phyloP scores from a whole-genome alignment of 2,888 invertebrate genomes.

The Lamellibrachia columna region DNA sequence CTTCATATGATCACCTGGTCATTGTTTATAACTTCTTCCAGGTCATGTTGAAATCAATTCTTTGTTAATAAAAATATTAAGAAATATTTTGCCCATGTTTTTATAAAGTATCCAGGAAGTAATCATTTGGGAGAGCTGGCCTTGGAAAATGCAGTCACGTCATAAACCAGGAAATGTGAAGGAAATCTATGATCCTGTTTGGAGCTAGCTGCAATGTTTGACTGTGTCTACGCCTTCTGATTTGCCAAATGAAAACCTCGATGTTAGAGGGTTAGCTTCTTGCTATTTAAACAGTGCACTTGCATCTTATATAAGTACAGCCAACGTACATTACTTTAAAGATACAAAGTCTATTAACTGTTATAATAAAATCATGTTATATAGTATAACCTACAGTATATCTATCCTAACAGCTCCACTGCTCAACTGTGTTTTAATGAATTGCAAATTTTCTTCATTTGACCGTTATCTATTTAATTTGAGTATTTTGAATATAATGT shows the following conservation, averaged over 20 bases:
- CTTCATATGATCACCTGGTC: not conserved
- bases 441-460: too few relatives aligned
- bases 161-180: not conserved
- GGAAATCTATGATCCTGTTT: not conserved
- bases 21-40: not conserved
- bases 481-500: too few relatives aligned
- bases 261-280: not conserved
- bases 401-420: too few relatives aligned
- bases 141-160: not conserved
- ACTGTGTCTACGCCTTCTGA: not conserved
- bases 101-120: not conserved
- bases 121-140: not conserved
- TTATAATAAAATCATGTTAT: too few relatives aligned
- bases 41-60: too few relatives aligned
- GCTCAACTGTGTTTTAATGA: too few relatives aligned
- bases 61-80: too few relatives aligned
- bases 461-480: too few relatives aligned
- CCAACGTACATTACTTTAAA: not conserved
- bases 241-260: not conserved
- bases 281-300: not conserved
- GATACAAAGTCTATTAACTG: too few relatives aligned
- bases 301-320: not conserved
- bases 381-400: too few relatives aligned
- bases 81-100: not conserved
- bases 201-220: not conserved